phyloP scores from a whole-genome alignment of 2,113 vertebrate species.

The Anguilla rostrata region DNA sequence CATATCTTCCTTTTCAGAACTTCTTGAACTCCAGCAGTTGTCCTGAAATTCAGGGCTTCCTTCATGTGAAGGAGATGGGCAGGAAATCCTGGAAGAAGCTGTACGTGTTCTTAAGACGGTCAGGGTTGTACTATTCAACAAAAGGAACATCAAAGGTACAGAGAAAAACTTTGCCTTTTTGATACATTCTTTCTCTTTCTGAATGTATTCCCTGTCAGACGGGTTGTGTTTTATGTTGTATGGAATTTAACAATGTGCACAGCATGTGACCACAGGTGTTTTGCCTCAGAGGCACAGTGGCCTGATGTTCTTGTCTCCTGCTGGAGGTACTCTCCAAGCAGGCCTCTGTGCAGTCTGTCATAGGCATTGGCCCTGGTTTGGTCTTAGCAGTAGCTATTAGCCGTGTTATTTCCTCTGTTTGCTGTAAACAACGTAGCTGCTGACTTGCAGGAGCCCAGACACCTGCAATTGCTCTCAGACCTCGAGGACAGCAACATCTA shows the following conservation, averaged over 20 bases:
- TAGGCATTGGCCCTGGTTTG: neutral
- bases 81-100: slow-evolving; percentile 96
- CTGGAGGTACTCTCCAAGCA: neutral
- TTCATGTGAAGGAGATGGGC: slow-evolving; percentile 91
- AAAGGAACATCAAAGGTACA: slow-evolving; percentile 96
- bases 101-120: slow-evolving; percentile 89
- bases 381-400: neutral
- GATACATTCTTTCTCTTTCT: slow-evolving; percentile 11
- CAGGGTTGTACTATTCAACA: slow-evolving; percentile 93
- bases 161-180: neutral
- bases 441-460: slow-evolving; percentile 86
- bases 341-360: neutral
- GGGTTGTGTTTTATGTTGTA: neutral
- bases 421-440: slow-evolving; percentile 7
- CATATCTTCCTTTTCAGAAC: slow-evolving; percentile 73
- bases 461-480: slow-evolving; percentile 91
- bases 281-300: neutral
- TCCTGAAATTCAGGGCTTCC: slow-evolving; percentile 94
- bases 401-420: neutral
- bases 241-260: neutral
- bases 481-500: slow-evolving; percentile 91
- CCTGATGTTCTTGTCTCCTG: neutral
- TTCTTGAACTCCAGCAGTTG: slow-evolving; percentile 90
- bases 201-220: neutral
- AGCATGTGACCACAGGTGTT: neutral